Evolutionary conservation across 2,797 vertebrate species (phyloP), one percentile per base, ranked within the genome.

Genomic region (Staurois parvus): DNA sequence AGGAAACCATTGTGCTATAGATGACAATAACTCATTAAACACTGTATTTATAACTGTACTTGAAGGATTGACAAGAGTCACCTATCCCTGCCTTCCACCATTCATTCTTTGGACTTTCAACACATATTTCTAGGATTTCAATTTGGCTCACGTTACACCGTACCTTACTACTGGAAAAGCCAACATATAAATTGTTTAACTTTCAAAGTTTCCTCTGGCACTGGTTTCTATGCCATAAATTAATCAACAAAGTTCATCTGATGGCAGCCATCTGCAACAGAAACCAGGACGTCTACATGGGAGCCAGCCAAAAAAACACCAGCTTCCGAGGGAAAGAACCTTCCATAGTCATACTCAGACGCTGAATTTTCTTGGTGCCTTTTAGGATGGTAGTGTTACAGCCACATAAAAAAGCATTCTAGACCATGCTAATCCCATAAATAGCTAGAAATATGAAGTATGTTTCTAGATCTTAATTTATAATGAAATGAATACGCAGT

Each of bases 391-490:
- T 72, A 59, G 8, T 45, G n/a, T 73, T 32, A 45, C 10, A 64
- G 67, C 28, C 52, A 66, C 73, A 19, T 4, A 52, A 17, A 77
- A 72, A 70, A 56, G 2, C 9, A 72, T 72, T 42, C 28, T 79
- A 45, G 10, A 79, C 67, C 52, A 79, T 42, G 40, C 4, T 79
- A 74, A 79, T 79, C 68, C 56, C 78, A 79, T 73, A 73, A 59
- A 84, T 56, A 76, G 40, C 42, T 21, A 40, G 15, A 15, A 40
- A 42, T n/a, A 68, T 42, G 74, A 79, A 48, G 30, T 48, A 11
- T 66, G 68, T 32, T 85, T 72, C 69, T 72, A 72, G 21, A 84
- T 67, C 42, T 17, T 85, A 42, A 85, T 85, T 79, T 52, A 85
- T 79, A 64, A 73, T 72, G 48, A 79, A 79, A 85, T 42, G 52